A percentile compares a stretch with the other conserved stretches of the same genome.
These are phyloP conservation scores for Ectobius pallidus DNA, from an alignment of 2,888 invertebrate genomes.

Conservation along the genomic window DNA sequence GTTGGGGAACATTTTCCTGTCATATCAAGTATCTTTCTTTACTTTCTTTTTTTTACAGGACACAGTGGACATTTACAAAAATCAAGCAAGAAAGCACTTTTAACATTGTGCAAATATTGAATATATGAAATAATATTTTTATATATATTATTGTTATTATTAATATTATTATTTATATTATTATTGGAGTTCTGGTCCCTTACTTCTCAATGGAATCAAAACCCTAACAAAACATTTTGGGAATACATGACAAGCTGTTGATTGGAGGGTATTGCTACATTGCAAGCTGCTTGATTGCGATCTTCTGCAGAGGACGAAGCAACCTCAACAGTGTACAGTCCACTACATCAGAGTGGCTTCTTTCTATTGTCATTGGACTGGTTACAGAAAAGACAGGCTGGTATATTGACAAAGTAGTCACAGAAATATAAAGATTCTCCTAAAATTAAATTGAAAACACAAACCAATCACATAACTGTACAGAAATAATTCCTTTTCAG, in stretches of 20 bases:
- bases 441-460: too few relatives aligned
- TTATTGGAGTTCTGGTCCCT: not conserved
- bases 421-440: too few relatives aligned
- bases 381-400: not conserved
- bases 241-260: not conserved
- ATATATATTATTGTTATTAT: too few relatives aligned
- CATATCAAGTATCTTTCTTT: too few relatives aligned
- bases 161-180: too few relatives aligned
- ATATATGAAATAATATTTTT: not conserved
- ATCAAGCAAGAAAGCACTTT: not conserved
- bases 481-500: too few relatives aligned
- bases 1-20: too few relatives aligned
- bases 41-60: too few relatives aligned
- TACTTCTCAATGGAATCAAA: not conserved
- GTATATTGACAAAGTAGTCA: too few relatives aligned
- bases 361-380: not conserved
- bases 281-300: not conserved
- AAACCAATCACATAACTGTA: too few relatives aligned
- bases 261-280: not conserved
- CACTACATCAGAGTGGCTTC: not conserved
- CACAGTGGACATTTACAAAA: not conserved
- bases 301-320: too few relatives aligned
- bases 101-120: not conserved
- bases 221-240: not conserved
- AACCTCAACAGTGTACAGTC: too few relatives aligned